Percentiles rank a stretch among this genome's conserved stretches.
These are phyloP conservation scores for Drosophila orena DNA, from an alignment of 1,140 invertebrate genomes.

Conservation along the genomic window DNA sequence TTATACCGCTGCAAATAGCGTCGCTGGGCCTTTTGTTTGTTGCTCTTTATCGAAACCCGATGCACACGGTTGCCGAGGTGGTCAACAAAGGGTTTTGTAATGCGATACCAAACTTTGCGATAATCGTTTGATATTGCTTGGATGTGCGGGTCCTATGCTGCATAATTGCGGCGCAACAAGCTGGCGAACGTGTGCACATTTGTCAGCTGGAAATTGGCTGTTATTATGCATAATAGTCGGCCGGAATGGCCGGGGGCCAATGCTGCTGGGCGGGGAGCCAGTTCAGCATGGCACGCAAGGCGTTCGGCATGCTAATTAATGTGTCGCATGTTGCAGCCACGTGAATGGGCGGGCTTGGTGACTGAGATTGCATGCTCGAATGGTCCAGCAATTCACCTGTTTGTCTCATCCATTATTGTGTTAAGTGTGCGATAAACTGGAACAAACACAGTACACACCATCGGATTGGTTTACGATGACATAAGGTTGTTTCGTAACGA, in stretches of 20 bases:
- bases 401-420: constrained; percentile 13
- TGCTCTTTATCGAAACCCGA: constrained; percentile 42
- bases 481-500: constrained; percentile 1
- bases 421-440: constrained; percentile 65
- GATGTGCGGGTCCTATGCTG: constrained; percentile 6
- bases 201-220: constrained; percentile 45
- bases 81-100: constrained; percentile 34
- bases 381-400: constrained; percentile 51
- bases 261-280: neutral
- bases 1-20: constrained; percentile 19
- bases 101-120: constrained; percentile 15
- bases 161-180: constrained; percentile 57
- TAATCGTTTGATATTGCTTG: constrained; percentile 14
- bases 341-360: constrained; percentile 40
- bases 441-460: constrained; percentile 42
- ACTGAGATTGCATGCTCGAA: constrained; percentile 55
- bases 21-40: constrained; percentile 12
- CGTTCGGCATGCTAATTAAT: constrained; percentile 61
- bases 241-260: neutral
- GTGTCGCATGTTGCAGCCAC: constrained; percentile 71
- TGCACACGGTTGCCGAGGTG: constrained; percentile 17
- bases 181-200: constrained; percentile 24
- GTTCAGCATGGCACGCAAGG: constrained; percentile 48
- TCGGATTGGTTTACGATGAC: constrained; percentile 5
- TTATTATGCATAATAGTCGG: constrained; percentile 41